Percentiles rank a stretch among this genome's conserved stretches.
These are phyloP conservation scores for Protodeltote pygarga DNA, from an alignment of 2,888 invertebrate species.

Conservation along the genomic window DNA sequence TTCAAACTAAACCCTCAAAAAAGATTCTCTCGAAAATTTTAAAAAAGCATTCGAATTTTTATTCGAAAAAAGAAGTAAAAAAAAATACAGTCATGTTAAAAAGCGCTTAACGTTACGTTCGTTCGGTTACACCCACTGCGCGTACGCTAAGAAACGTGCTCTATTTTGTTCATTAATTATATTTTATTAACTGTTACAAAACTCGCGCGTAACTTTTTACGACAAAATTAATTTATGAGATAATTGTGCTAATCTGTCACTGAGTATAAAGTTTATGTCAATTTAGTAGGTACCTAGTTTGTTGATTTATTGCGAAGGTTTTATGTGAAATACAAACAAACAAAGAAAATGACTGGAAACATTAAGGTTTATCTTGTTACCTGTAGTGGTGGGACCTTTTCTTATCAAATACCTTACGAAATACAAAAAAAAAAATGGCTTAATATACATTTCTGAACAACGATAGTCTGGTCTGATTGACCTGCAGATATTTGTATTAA, in stretches of 20 bases:
- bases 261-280: slow-evolving; percentile 19
- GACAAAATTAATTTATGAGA: slow-evolving; percentile 33
- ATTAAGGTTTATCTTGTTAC: no score
- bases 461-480: no score
- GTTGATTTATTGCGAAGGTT: slow-evolving; percentile 21
- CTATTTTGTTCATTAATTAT: slow-evolving; percentile 38
- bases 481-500: no score
- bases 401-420: no score
- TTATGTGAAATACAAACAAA: slow-evolving; percentile 6
- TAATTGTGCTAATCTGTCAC: slow-evolving; percentile 30
- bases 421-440: no score
- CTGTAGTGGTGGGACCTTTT: no score
- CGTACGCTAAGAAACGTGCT: slow-evolving; percentile 40
- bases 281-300: slow-evolving; percentile 15
- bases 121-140: slow-evolving; percentile 48
- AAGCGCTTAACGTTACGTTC: slow-evolving; percentile 58
- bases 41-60: slow-evolving; percentile 29
- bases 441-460: no score
- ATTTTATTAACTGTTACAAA: slow-evolving; percentile 21
- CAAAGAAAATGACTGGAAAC: no score
- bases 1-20: slow-evolving; percentile 1
- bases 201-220: slow-evolving; percentile 16
- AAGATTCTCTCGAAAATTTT: slow-evolving; percentile 9
- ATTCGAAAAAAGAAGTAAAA: slow-evolving; percentile 21
- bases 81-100: slow-evolving; percentile 59